A percentile compares a stretch with the other conserved stretches of the same genome.
Conservation (phyloP, 2,113 vertebrate genomes). For the Prolemur simus region DNA sequence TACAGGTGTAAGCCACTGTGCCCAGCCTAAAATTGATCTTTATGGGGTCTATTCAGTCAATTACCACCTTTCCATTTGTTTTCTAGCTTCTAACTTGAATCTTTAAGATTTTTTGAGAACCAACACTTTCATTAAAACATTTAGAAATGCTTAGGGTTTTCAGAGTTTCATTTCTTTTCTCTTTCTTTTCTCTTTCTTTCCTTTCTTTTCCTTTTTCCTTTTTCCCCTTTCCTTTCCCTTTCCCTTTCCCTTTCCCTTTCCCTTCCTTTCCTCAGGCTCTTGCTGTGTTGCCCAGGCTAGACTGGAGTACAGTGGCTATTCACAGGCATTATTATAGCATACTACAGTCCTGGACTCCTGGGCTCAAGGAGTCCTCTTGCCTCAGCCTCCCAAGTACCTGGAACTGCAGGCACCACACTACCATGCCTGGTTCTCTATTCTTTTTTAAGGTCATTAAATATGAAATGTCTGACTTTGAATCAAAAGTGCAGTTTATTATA, state of each 20-base stretch:
- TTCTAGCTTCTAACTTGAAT: background rate
- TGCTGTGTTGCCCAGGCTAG: background rate
- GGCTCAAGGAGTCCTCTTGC: background rate
- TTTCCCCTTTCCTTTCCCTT: background rate
- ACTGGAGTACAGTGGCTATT: background rate
- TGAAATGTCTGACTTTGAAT: too few species aligned
- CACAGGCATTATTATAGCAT: background rate
- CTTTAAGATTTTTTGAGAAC: background rate
- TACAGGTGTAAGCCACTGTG: too few species aligned
- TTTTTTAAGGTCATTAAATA: background rate
- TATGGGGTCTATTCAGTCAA: background rate
- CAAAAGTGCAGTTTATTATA: too few species aligned
- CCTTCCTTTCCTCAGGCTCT: background rate
- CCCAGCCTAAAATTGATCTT: background rate
- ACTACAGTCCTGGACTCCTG: background rate
- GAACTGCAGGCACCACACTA: background rate
- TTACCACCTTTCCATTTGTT: background rate
- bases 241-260: too few species aligned
- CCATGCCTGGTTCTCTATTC: background rate
- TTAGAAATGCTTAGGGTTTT: background rate
- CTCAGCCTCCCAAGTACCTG: background rate
- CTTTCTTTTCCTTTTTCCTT: background rate
- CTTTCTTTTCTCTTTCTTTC: too few species aligned
- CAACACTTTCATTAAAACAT: background rate
- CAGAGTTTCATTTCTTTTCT: background rate